Evolutionary conservation across 53 echinoderm and acorn worm species (phyloP).

Genomic region (Echinarachnius parma): DNA sequence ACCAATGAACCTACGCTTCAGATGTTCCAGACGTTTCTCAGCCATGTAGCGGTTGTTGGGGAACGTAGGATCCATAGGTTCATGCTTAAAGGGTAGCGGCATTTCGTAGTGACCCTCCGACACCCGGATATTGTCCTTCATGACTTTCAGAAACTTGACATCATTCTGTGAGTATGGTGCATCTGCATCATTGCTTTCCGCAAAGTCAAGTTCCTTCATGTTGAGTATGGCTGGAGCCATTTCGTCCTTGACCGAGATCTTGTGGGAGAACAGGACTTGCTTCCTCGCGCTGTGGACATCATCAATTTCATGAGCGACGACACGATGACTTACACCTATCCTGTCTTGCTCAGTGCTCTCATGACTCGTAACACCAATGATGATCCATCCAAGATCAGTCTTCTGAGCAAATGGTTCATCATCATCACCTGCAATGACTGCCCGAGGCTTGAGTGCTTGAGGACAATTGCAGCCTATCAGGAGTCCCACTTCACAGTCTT

Average conservation of each 20-base stretch:
- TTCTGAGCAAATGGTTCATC: conserved; percentile 45
- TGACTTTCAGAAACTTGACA: conserved; percentile 31
- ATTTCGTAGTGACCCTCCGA: conserved; percentile 48
- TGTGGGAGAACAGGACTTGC: conserved; percentile 4
- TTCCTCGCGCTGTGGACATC: neutral
- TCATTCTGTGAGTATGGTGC: conserved; percentile 47
- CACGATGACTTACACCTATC: conserved; percentile 5
- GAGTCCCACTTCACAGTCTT: conserved; percentile 45
- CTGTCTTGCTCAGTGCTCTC: neutral
- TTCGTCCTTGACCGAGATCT: conserved; percentile 3
- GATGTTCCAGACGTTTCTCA: conserved; percentile 14
- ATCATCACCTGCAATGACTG: conserved; percentile 2
- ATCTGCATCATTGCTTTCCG: conserved; percentile 11
- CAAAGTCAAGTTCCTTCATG: conserved; percentile 38
- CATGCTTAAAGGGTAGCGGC: conserved; percentile 51
- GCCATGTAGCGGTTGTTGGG: conserved; percentile 49
- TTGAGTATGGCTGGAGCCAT: conserved; percentile 36
- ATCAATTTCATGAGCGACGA: neutral
- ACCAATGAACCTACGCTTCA: too few relatives aligned
- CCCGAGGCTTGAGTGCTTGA: conserved; percentile 30
- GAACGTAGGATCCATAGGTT: conserved; percentile 24
- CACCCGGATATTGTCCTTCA: conserved; percentile 15
- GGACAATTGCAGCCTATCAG: conserved; percentile 43
- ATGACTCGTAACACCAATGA: neutral
- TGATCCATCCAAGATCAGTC: conserved; percentile 48